phyloP scores from a whole-genome alignment of 1,140 invertebrate species.

The Hetaerina americana region DNA sequence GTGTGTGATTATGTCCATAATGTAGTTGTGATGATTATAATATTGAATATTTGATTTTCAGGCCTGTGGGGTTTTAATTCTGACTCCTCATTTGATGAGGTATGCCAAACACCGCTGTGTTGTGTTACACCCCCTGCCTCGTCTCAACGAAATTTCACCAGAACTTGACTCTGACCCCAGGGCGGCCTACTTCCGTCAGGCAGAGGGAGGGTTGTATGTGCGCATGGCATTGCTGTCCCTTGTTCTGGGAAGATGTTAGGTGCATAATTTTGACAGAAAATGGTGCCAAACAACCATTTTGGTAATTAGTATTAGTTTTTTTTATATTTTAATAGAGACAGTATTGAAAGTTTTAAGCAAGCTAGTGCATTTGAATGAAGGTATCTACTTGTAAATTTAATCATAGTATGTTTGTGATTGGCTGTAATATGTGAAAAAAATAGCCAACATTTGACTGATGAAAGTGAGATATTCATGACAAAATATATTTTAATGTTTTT shows the following conservation, averaged over 20 bases:
- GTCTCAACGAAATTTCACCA: constrained; percentile 85
- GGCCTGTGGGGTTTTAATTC: constrained; percentile 72
- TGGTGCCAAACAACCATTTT: too few relatives aligned
- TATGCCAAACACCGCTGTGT: constrained; percentile 85
- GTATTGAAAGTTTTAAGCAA: too few relatives aligned
- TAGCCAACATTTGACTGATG: too few relatives aligned
- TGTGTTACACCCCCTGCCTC: constrained; percentile 94
- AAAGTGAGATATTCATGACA: too few relatives aligned
- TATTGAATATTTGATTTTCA: constrained; percentile 31
- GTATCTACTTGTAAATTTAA: too few relatives aligned
- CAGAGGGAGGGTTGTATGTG: constrained; percentile 94
- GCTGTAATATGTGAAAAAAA: too few relatives aligned
- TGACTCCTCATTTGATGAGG: constrained; percentile 93
- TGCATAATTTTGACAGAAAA: constrained; percentile 16
- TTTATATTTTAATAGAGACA: too few relatives aligned
- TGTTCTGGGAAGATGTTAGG: constrained; percentile 54
- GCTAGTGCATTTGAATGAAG: too few relatives aligned
- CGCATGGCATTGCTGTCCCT: constrained; percentile 93
- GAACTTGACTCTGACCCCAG: constrained; percentile 92
- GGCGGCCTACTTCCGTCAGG: constrained; percentile 96
- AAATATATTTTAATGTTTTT: too few relatives aligned
- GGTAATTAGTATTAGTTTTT: background rate
- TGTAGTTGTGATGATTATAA: constrained; percentile 12
- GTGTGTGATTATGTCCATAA: too few relatives aligned
- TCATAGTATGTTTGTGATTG: too few relatives aligned